Conservation (phyloP, 1,140 invertebrate genomes). For the Cheumatopsyche charites region DNA sequence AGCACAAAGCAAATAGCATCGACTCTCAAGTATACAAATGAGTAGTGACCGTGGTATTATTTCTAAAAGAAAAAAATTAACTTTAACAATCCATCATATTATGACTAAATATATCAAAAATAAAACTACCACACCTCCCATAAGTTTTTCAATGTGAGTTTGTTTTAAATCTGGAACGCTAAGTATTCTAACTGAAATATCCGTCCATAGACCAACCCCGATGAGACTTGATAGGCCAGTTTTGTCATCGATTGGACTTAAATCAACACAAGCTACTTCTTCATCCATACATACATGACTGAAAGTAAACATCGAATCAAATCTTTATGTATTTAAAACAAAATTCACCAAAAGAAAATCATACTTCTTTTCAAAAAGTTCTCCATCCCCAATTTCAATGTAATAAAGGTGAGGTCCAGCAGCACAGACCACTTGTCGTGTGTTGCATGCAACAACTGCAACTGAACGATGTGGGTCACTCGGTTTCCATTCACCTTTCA, state of each 20-base stretch:
- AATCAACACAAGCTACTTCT: slow-evolving; percentile 96
- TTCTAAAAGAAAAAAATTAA: slow-evolving; percentile 65
- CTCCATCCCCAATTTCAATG: slow-evolving; percentile 76
- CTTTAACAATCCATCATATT: slow-evolving; percentile 35
- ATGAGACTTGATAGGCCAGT: slow-evolving; percentile 73
- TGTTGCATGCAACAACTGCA: slow-evolving; percentile 88
- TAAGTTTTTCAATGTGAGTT: slow-evolving; percentile 83
- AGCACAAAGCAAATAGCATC: slow-evolving; percentile 89
- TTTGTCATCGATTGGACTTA: slow-evolving; percentile 79
- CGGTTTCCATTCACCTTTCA: slow-evolving; percentile 82
- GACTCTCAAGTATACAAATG: slow-evolving; percentile 92
- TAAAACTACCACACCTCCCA: slow-evolving; percentile 68
- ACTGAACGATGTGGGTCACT: slow-evolving; percentile 75
- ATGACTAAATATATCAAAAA: slow-evolving; percentile 31
- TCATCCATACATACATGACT: slow-evolving; percentile 78
- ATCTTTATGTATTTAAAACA: slow-evolving; percentile 20
- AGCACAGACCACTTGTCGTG: slow-evolving; percentile 84
- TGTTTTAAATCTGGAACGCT: slow-evolving; percentile 78
- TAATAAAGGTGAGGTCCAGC: slow-evolving; percentile 90
- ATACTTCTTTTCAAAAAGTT: slow-evolving; percentile 65
- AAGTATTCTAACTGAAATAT: slow-evolving; percentile 90
- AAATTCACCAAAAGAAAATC: neutral
- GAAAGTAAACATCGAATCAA: too few species aligned
- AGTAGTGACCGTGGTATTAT: slow-evolving; percentile 95
- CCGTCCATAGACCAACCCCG: slow-evolving; percentile 96